These are phyloP conservation scores for Caenorhabditis auriculariae DNA, from an alignment of 2,888 invertebrate species.

Conservation along the genomic window DNA sequence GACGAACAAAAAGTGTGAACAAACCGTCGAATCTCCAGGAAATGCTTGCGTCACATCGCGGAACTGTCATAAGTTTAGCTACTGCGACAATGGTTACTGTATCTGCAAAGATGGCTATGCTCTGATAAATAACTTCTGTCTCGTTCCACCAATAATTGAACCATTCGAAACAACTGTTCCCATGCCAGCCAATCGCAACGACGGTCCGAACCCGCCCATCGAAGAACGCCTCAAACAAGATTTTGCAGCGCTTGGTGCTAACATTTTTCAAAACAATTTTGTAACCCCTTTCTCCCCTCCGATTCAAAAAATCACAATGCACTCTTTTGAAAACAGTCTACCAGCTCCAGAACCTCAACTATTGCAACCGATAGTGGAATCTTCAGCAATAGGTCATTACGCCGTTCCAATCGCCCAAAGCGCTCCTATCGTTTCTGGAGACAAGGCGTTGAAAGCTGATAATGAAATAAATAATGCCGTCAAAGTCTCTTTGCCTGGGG, in stretches of 20 bases:
- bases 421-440: conserved; percentile 28
- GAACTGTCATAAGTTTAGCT: conserved; percentile 53
- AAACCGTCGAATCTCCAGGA: conserved; percentile 44
- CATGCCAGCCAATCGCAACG: conserved; percentile 28
- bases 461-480: too few relatives aligned
- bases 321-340: background rate
- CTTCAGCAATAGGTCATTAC: background rate
- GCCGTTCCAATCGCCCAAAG: conserved; percentile 28
- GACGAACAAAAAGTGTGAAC: conserved; percentile 41
- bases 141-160: conserved; percentile 19
- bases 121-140: conserved; percentile 37
- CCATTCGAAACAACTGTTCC: background rate
- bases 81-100: conserved; percentile 59
- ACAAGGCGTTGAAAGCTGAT: too few relatives aligned
- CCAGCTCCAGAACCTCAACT: background rate
- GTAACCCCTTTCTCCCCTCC: background rate
- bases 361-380: too few relatives aligned
- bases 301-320: background rate
- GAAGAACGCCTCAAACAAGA: conserved; percentile 13
- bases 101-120: conserved; percentile 49
- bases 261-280: background rate
- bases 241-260: background rate
- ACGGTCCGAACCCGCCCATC: conserved; percentile 17
- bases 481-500: conserved; percentile 54
- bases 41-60: conserved; percentile 48